Conservation (phyloP, 2,797 vertebrate genomes). For the Fundulus diaphanus region DNA sequence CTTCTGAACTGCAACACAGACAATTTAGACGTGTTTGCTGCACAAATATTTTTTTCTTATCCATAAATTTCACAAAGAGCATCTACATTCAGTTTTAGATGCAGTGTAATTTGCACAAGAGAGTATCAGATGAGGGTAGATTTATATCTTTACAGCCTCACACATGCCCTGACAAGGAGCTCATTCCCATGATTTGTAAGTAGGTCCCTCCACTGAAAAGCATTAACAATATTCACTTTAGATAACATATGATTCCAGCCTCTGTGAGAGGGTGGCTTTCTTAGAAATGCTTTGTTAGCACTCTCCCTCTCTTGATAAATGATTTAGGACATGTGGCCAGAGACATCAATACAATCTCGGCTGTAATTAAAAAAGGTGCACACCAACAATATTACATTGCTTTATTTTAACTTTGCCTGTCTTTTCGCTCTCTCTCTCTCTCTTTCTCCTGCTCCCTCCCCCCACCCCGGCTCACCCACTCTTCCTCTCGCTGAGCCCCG, state of each 20-base stretch:
- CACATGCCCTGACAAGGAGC: conserved; percentile 55
- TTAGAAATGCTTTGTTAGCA: conserved; percentile 82
- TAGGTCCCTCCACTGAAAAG: conserved; percentile 66
- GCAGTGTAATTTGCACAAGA: conserved; percentile 49
- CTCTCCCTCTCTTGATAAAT: conserved; percentile 77
- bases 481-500: conserved; percentile 63
- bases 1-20: conserved; percentile 9
- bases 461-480: conserved; percentile 47
- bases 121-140: conserved; percentile 48
- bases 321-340: conserved; percentile 79
- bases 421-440: conserved; percentile 28
- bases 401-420: conserved; percentile 63
- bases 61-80: conserved; percentile 38
- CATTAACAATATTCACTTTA: conserved; percentile 80
- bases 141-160: conserved; percentile 63
- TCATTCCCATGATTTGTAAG: conserved; percentile 77
- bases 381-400: conserved; percentile 79
- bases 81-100: conserved; percentile 33
- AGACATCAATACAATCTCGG: conserved; percentile 83
- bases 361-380: conserved; percentile 83
- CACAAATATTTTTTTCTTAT: conserved; percentile 21
- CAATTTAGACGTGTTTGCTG: conserved; percentile 6
- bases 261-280: conserved; percentile 66
- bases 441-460: background rate
- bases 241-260: conserved; percentile 75